These are phyloP conservation scores for Harlomillsia oculata DNA, from an alignment of 1,140 invertebrate genomes.

Conservation along the genomic window DNA sequence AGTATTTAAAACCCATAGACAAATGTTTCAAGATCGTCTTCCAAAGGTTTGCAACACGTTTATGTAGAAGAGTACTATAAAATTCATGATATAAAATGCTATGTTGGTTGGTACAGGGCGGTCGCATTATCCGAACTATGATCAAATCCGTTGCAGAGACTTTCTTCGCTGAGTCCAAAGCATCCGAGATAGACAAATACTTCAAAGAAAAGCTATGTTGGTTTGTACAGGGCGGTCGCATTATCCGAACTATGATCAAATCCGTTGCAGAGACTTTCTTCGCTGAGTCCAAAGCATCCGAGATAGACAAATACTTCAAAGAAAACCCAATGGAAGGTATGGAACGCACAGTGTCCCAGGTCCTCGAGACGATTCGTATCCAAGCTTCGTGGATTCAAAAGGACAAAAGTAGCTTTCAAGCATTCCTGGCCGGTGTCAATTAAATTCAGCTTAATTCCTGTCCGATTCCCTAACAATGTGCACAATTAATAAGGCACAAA, in stretches of 20 bases:
- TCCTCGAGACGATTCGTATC: conserved; percentile 46
- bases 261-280: conserved; percentile 45
- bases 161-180: conserved; percentile 46
- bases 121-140: conserved; percentile 43
- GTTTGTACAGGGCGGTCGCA: conserved; percentile 39
- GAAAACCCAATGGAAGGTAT: conserved; percentile 44
- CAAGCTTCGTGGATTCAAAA: conserved; percentile 45
- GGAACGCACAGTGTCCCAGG: conserved; percentile 44
- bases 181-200: conserved; percentile 38
- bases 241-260: conserved; percentile 44
- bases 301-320: conserved; percentile 47
- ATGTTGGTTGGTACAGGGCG: conserved; percentile 35
- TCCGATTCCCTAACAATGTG: too few species aligned
- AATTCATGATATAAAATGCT: not conserved
- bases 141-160: conserved; percentile 44
- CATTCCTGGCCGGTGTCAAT: too few species aligned
- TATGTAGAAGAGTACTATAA: not conserved
- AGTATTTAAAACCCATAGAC: conserved; percentile 45
- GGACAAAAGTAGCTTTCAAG: too few species aligned
- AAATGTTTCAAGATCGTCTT: conserved; percentile 10
- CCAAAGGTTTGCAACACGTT: not conserved
- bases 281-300: conserved; percentile 43
- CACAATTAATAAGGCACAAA: too few species aligned
- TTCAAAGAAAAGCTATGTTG: not conserved
- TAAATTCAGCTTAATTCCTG: too few species aligned